Conservation (phyloP, 2,797 vertebrate genomes). For the Sebastolobus altivelis region DNA sequence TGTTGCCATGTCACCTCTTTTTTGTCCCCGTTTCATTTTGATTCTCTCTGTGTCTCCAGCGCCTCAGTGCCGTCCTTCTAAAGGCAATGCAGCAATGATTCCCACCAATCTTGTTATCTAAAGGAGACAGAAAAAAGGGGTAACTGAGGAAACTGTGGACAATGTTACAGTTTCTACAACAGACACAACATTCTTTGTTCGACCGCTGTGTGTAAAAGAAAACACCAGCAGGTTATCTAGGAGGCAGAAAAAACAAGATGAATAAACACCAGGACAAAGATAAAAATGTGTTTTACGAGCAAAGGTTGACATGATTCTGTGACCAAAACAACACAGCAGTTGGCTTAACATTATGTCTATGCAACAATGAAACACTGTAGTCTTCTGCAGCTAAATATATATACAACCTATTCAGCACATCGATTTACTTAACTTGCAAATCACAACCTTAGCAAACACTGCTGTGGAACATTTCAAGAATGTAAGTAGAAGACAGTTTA, state of each 20-base stretch:
- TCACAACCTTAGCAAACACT: not conserved
- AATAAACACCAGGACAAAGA: constrained; percentile 19
- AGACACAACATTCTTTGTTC: constrained; percentile 36
- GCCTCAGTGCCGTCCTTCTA: constrained; percentile 90
- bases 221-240: constrained; percentile 31
- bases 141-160: constrained; percentile 33
- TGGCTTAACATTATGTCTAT: not conserved
- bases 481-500: not conserved
- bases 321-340: constrained; percentile 1
- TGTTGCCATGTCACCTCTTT: constrained; percentile 68
- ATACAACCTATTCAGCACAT: not conserved
- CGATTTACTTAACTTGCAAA: constrained; percentile 9
- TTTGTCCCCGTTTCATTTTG: constrained; percentile 51
- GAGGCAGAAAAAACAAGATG: constrained; percentile 36
- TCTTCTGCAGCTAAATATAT: not conserved
- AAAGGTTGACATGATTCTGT: not conserved
- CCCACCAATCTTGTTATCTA: constrained; percentile 92
- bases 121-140: constrained; percentile 62
- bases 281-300: constrained; percentile 21
- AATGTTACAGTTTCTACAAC: constrained; percentile 24
- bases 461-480: not conserved
- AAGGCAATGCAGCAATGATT: constrained; percentile 92
- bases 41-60: constrained; percentile 67
- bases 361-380: not conserved
- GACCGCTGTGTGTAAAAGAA: constrained; percentile 4